Base-by-base conservation (phyloP, 2,113 vertebrate species). In the Nothocercus nigrocapillus region DNA sequence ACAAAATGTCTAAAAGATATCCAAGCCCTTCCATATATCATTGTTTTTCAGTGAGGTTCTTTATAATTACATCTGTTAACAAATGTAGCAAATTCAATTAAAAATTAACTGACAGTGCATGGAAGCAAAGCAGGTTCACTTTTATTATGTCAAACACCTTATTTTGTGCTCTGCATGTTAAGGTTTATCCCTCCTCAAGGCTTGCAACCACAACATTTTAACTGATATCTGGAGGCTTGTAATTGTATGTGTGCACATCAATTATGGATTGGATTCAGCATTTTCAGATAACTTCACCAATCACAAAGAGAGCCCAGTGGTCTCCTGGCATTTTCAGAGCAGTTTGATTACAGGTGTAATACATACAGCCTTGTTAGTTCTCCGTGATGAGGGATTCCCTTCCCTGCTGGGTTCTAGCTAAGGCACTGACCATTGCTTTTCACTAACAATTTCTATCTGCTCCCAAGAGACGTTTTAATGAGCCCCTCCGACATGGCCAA, bases 401-500 rank as follows among this genome's bases (percentile, higher is more conserved):
- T 97, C 97, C 97, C 97, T 94, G 90, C 97, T 95, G 97, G 96
- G 87, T 93, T 97, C 95, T 89, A 83, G 90, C 94, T 91, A 97
- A 97, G 95, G 97, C 97, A 98, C 98, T 98, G 98, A 98, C 98
- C 98, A 98, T 97, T 97, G 98, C 98, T 97, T 98, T 98, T 97
- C 97, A 92, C 98, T 99, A 99, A 99, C 98, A 99, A 98, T 98
- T 99, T 98, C 98, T 99, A 94, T 98, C 98, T 97, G 89, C 96
- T 99, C 99, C 98, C 98, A 89, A 86, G 99, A 98, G 99, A 98
- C 97, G 97, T 96, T 97, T 98, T 99, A 99, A 99, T 99, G 99
- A 99, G 98, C 98, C 98, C 98, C 98, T 98, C 97, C 97, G 98
- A 99, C 98, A 99, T 98, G 98, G 98, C 99, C 98, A 98, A 98